Conservation (phyloP, 2,113 vertebrate species). For the Prinia subflava region DNA sequence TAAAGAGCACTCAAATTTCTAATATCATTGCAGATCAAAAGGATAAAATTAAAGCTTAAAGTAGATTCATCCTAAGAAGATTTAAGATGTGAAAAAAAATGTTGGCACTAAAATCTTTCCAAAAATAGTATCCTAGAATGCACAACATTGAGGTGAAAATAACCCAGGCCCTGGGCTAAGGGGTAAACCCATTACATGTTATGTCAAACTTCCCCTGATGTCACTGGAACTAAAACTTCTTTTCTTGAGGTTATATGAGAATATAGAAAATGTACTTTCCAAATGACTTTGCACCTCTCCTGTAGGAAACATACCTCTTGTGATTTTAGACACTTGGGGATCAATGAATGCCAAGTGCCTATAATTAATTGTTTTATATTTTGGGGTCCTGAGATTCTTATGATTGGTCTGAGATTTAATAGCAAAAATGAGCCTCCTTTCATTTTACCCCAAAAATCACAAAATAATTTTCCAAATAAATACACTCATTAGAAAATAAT, state of each 20-base stretch:
- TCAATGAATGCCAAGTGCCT: not conserved
- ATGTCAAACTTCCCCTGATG: not conserved
- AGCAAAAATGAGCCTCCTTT: not conserved
- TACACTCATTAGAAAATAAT: not conserved
- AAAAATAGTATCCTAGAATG: not conserved
- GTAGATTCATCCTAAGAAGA: not conserved
- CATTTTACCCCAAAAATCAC: not conserved
- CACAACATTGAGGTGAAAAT: not conserved
- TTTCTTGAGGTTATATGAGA: not conserved
- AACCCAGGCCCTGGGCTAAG: not conserved
- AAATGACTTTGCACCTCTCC: constrained; percentile 44
- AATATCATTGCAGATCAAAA: not conserved
- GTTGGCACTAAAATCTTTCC: not conserved
- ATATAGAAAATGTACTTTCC: not conserved
- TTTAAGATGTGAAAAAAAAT: not conserved
- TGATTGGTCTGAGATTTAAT: not conserved
- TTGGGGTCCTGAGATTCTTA: not conserved
- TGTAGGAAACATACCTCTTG: not conserved
- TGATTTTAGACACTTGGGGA: not conserved
- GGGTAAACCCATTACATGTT: not conserved
- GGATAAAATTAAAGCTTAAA: not conserved
- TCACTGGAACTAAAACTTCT: not conserved
- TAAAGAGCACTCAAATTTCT: not conserved
- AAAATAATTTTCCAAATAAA: not conserved
- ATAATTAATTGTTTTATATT: not conserved